Base-by-base conservation (phyloP, 2,888 invertebrate species). In the Pammene aurita region DNA sequence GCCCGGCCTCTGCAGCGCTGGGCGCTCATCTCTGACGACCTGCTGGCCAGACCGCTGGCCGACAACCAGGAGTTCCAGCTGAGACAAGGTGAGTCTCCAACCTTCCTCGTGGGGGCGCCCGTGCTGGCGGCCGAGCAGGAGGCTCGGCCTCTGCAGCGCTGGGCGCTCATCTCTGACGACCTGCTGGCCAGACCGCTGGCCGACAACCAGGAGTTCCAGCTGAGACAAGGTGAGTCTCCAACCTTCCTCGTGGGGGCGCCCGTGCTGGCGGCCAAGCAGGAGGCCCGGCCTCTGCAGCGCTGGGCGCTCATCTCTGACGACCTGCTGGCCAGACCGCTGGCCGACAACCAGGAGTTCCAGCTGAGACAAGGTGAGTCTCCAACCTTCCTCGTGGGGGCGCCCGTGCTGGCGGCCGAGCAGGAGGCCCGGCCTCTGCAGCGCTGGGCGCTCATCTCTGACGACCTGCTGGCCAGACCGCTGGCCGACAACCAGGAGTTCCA, bases 301-400 rank as follows among this genome's bases (percentile, higher is more conserved):
- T 99, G 99, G 99, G 97, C 98, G 2, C 93, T 99, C 57, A 96
- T 99, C 74, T 98, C 98, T 75, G 98, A 98, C 78, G 97, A 97
- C 78, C 93, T 98, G 35, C 94, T 98, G 0, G 98, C 98, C 0
- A 93, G 98, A 9, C 96, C 97, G 0, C 93, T 99, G 26, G 94
- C 95, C 0, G 95, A 97, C 77, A 96, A 96, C 65, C 95, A 96
- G 57, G 95, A 96, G 69, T 99, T 99, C 90, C 98, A 99, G 84
- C 93, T 99, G 48, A 94, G 98, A 35, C 98, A 98, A 86, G 97
- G 54, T 54, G 46, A 46, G 10, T 89, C 93, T 99, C 0, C 98
- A 99, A 83, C 97, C 97, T 99, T 98, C 92, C 94, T 99, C 16
- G 94, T 95, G 0, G 95, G 97, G 74, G 96, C 96, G 0, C 97